Conservation (phyloP, 1,140 invertebrate genomes). For the Drosophila erecta region DNA sequence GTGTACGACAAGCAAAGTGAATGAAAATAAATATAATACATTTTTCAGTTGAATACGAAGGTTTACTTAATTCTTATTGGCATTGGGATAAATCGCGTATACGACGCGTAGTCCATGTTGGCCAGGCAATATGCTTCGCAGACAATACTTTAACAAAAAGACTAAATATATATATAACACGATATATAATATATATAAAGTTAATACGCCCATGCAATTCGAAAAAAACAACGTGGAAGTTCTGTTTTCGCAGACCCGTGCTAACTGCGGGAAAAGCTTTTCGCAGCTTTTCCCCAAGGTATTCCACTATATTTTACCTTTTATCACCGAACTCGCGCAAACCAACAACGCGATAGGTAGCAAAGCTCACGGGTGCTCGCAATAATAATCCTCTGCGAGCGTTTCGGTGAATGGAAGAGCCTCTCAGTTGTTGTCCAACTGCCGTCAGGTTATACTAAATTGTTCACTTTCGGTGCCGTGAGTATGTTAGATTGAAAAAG, state of each 20-base stretch:
- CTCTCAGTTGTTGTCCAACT: slow-evolving; percentile 68
- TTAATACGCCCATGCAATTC: too few relatives aligned
- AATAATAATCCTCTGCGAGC: slow-evolving; percentile 49
- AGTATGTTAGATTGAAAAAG: slow-evolving; percentile 25
- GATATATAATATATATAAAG: too few relatives aligned
- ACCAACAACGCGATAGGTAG: slow-evolving; percentile 3
- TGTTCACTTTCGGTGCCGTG: slow-evolving; percentile 29
- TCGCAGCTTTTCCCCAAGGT: slow-evolving; percentile 34
- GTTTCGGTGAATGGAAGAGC: slow-evolving; percentile 39
- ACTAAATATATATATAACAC: neutral
- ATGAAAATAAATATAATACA: slow-evolving; percentile 49
- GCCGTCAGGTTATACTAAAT: slow-evolving; percentile 63
- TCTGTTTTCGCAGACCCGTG: slow-evolving; percentile 16
- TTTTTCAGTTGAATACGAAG: slow-evolving; percentile 16
- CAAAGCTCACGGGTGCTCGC: slow-evolving; percentile 7
- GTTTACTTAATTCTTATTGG: neutral
- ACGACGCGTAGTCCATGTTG: too few relatives aligned
- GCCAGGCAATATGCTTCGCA: neutral
- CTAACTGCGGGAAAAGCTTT: slow-evolving; percentile 34
- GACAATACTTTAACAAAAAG: neutral
- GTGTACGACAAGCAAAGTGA: slow-evolving; percentile 44
- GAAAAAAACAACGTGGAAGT: neutral
- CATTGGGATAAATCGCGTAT: neutral
- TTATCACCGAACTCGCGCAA: slow-evolving; percentile 42
- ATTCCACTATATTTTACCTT: slow-evolving; percentile 18